These are phyloP conservation scores for Bicyclus anynana DNA, from an alignment of 1,140 invertebrate genomes.

Conservation along the genomic window DNA sequence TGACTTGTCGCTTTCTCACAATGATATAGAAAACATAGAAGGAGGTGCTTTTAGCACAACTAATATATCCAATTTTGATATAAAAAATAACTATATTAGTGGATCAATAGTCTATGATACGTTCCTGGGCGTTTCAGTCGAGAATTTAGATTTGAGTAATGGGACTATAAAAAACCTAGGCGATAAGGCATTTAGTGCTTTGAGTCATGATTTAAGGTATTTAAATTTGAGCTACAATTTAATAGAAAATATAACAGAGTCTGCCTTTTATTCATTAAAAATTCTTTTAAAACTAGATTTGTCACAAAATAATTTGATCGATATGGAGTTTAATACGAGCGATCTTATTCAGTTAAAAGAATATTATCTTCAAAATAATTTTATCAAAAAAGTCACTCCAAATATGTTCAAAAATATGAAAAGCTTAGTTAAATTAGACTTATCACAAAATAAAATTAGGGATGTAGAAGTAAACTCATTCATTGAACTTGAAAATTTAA, in stretches of 20 bases:
- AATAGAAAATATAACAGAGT: constrained; percentile 5
- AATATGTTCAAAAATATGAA: constrained; percentile 5
- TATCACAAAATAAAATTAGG: constrained; percentile 7
- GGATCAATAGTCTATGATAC: constrained; percentile 8
- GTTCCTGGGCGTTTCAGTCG: constrained; percentile 5
- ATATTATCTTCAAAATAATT: constrained; percentile 4
- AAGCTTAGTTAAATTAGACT: constrained; percentile 1
- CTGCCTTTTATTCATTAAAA: constrained; percentile 4
- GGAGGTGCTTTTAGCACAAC: constrained; percentile 6
- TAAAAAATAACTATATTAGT: constrained; percentile 7
- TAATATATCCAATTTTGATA: constrained; percentile 9
- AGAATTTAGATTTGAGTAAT: constrained; percentile 8
- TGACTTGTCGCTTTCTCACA: constrained; percentile 6
- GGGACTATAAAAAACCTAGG: constrained; percentile 6
- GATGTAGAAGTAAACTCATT: constrained; percentile 6
- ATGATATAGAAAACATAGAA: constrained; percentile 12
- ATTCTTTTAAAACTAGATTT: constrained; percentile 7
- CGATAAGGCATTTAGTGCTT: constrained; percentile 8
- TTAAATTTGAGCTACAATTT: constrained; percentile 15
- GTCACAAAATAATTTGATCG: constrained; percentile 9
- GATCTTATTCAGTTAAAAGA: constrained; percentile 6
- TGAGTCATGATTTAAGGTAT: neutral
- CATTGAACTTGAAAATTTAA: constrained; percentile 1
- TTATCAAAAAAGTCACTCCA: constrained; percentile 2
- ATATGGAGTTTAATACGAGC: constrained; percentile 6